These are phyloP conservation scores for Anhinga anhinga DNA, from an alignment of 2,113 vertebrate genomes.

Conservation along the genomic window DNA sequence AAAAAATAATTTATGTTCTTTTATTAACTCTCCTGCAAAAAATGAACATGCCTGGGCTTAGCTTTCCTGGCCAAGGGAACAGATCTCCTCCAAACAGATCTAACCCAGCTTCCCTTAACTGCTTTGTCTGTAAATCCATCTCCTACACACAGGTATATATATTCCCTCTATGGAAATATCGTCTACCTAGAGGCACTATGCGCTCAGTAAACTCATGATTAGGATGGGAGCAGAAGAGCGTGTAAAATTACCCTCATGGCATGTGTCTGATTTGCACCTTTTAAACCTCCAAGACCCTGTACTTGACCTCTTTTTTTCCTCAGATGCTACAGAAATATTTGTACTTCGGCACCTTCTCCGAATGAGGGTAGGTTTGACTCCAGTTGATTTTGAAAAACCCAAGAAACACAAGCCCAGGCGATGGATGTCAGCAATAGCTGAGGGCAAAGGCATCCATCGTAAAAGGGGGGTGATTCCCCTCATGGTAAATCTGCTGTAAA, in stretches of 20 bases:
- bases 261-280: background rate
- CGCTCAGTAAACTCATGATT: background rate
- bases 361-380: background rate
- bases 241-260: rapidly evolving
- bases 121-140: background rate
- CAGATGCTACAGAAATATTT: background rate
- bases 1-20: rapidly evolving
- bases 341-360: background rate
- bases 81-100: background rate
- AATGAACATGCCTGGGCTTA: background rate
- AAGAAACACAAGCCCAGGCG: background rate
- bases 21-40: background rate
- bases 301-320: background rate
- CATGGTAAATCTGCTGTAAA: background rate
- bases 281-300: background rate
- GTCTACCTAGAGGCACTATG: background rate
- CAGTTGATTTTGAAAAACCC: background rate
- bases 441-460: background rate
- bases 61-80: background rate
- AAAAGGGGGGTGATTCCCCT: background rate
- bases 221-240: background rate
- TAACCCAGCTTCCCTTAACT: background rate
- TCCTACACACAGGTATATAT: background rate
- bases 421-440: rapidly evolving
- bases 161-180: background rate